phyloP scores from a whole-genome alignment of 2,113 vertebrate genomes.

The Nibea coibor region DNA sequence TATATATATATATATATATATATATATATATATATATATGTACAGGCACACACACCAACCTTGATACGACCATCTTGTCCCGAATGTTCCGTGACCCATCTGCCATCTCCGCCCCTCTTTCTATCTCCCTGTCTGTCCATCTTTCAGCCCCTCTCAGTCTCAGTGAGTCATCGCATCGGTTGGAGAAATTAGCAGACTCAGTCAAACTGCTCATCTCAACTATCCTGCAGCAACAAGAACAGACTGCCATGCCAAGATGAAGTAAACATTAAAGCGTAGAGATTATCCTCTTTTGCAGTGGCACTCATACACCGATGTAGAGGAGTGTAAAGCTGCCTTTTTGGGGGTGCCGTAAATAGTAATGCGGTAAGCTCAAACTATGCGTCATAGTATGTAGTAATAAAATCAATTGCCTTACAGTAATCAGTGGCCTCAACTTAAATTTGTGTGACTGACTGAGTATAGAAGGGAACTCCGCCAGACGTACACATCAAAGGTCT shows the following conservation, averaged over 20 bases:
- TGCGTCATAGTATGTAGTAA: neutral
- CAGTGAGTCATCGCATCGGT: slow-evolving; percentile 34
- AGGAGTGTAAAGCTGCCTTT: neutral
- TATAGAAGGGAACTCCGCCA: neutral
- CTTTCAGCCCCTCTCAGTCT: slow-evolving; percentile 16
- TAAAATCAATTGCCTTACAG: neutral
- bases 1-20: too few relatives aligned
- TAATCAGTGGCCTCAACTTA: neutral
- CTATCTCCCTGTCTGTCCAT: slow-evolving; percentile 31
- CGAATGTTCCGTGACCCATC: slow-evolving; percentile 61
- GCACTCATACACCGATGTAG: neutral
- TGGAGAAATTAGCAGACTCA: slow-evolving; percentile 43
- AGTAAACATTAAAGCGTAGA: slow-evolving; percentile 19
- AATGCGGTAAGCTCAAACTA: neutral
- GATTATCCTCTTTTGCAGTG: neutral
- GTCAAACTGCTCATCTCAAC: slow-evolving; percentile 26
- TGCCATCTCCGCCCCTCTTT: slow-evolving; percentile 45
- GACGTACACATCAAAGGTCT: neutral
- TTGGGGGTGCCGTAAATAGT: neutral
- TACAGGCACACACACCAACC: slow-evolving; percentile 32
- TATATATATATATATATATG: too few relatives aligned
- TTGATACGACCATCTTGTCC: slow-evolving; percentile 63
- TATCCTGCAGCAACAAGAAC: slow-evolving; percentile 12
- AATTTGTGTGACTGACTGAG: neutral
- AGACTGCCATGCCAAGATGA: slow-evolving; percentile 1